Base-by-base conservation (phyloP, 2,113 vertebrate species). In the Anseranas semipalmata region DNA sequence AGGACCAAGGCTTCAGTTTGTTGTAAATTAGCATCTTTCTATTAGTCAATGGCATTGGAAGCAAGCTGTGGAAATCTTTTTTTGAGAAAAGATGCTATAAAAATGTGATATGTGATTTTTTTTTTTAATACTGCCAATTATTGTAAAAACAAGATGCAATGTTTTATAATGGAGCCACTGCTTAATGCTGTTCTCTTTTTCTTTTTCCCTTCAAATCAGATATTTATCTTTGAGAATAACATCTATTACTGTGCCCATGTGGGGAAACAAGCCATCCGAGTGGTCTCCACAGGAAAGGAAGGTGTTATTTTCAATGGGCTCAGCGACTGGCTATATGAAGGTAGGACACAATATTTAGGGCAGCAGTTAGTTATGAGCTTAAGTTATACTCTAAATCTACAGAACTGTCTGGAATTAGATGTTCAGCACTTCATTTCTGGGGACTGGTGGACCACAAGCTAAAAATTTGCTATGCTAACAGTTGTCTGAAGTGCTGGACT, bases 221-320 rank as follows among this genome's bases (percentile, higher is more conserved):
- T 99, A 93, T 99, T 99, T 96, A 99, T 99, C 97, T 99, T 99
- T 95, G 99, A 99, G 97, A 99, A 99, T 98, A 99, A 99, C 97
- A 99, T 99, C 98, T 99, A 99, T 98, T 99, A 99, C 97, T 99
- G 99, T 33, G 99, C 99, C 4, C 99, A 98, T 8, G 98, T 99
- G 55, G 99, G 99, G 83, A 99, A 99, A 94, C 98, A 99, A 94
- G 99, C 99, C 66, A 99, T 99, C 92, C 99, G 99, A 8, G 98
- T 99, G 97, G 99, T 99, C 46, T 99, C 99, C 60, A 99, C 99
- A 0, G 99, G 99, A 81, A 99, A 99, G 96, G 99, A 99, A 95
- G 98, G 98, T 9, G 98, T 99, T 90, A 98, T 99, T 96, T 99
- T 99, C 98, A 99, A 99, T 6, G 99, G 99, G 52, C 99, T 99